phyloP scores from a whole-genome alignment of 2,888 invertebrate genomes.

The Timandra comae region DNA sequence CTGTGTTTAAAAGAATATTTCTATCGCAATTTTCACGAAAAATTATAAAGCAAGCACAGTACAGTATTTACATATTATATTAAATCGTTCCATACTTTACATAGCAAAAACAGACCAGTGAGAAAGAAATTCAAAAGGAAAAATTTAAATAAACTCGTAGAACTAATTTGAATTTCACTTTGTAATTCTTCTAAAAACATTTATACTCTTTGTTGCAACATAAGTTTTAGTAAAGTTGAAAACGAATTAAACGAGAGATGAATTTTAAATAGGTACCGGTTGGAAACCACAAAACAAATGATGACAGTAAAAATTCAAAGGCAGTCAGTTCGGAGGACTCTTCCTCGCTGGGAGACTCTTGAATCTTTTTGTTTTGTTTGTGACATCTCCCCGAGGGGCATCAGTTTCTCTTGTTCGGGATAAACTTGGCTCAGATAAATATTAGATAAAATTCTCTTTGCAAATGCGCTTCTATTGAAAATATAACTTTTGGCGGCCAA shows the following conservation, averaged over 20 bases:
- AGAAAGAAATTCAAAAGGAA: neutral
- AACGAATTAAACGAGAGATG: conserved; percentile 23
- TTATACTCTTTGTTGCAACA: conserved; percentile 16
- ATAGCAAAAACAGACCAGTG: too few relatives aligned
- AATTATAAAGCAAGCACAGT: too few relatives aligned
- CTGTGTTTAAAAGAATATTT: too few relatives aligned
- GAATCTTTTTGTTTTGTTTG: conserved; percentile 44
- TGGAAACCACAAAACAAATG: conserved; percentile 19
- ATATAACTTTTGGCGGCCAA: too few relatives aligned
- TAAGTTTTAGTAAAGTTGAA: conserved; percentile 24
- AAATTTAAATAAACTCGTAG: conserved; percentile 6
- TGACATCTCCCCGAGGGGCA: conserved; percentile 32
- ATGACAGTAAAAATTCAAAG: conserved; percentile 32
- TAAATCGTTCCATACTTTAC: too few relatives aligned
- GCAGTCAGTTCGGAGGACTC: conserved; percentile 31
- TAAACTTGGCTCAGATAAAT: conserved; percentile 35
- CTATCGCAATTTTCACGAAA: too few relatives aligned
- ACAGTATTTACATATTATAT: too few relatives aligned
- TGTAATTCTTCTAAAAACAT: conserved; percentile 17
- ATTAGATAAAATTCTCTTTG: conserved; percentile 29
- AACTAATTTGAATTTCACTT: conserved; percentile 3
- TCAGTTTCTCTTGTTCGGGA: conserved; percentile 33
- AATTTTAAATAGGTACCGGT: conserved; percentile 26
- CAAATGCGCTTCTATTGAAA: conserved; percentile 17
- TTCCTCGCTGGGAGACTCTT: conserved; percentile 30